Evolutionary conservation across 2,888 invertebrate genomes (phyloP), one percentile per base, ranked within the genome.

Genomic region (Anticlea derivata): DNA sequence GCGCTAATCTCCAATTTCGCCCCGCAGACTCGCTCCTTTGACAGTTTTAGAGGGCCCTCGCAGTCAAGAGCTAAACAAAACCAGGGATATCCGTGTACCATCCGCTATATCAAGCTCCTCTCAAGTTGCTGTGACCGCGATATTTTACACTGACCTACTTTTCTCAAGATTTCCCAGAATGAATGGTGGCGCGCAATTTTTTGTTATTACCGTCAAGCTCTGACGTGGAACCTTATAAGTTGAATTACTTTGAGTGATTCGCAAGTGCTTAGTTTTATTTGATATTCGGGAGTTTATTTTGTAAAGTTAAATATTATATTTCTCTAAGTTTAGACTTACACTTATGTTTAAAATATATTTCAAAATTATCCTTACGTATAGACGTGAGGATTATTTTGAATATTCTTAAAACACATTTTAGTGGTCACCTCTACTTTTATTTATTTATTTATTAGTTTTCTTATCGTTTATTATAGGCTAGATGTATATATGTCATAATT

Each of bases 51-150:
- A 73, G 74, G 17, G 68, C 70, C 44, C 67, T 70, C 57, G 20
- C 59, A 38, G 46, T 64, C 57, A 62, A 82, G 82, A 72, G 74
- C 78, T 78, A 84, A 84, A 84, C 81, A 85, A 83, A 80, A 82
- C 75, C 69, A 69, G 71, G 66, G 68, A 61, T 65, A 71, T 69
- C 68, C 59, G 61, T 61, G 62, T 61, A 73, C 56, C 58, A 61
- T 65, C 68, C 63, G 66, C 69, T 70, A 70, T 71, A 70, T 58
- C 34, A 48, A 50, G 60, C 65, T 60, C 51, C 62, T 63, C 66
- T 77, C 66, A 66, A 75, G 70, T 61, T 72, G 79, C 75, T 73
- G 70, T 64, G 72, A 60, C 67, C 70, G 75, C 72, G 72, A 72
- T 77, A 77, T 78, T 80, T 76, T 75, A 58, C 73, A 68, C 63